Evolutionary conservation across 1,140 invertebrate genomes (phyloP), one percentile per base, ranked within the genome.

Genomic region (Sitobion miscanthi): DNA sequence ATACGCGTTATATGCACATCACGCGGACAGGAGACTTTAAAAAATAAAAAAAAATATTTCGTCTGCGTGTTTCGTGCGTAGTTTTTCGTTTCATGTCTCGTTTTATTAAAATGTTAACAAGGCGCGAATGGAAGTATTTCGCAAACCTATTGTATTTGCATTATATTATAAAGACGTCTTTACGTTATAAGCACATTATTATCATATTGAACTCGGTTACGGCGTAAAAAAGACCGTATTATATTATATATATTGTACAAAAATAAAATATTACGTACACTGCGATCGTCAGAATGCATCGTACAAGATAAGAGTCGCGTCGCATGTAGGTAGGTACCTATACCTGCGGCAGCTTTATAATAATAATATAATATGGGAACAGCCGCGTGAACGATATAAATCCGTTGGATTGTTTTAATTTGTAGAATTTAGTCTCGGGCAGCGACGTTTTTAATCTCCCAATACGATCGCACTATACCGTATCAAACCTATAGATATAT

Each of bases 71-170:
- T 54, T 54, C 21, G 5, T 20, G 5, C 20, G 52, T 21, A 0
- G 20, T 54, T 54, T 54, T 54, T 7, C 14, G 52, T 54, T 54
- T 54, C 52, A 54, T 23, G 52, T 77, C 14, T n/a, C 14, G 30
- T 77, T 77, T 77, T 77, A 77, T 77, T 77, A 77, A 77, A 77
- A n/a, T 77, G 62, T 77, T 77, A 77, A 77, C 62, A 77, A 77
- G 62, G 62, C 4, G 62, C 62, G 30, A 77, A 77, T 77, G 62
- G n/a, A 77, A 77, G 62, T 17, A 30, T 77, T 77, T 77, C 62
- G 14, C 9, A 77, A 20, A 77, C 62, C 62, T 77, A 77, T 77
- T 77, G 62, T 77, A 77, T 77, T 77, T 77, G 62, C 30, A 77
- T 77, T 77, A 77, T 77, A 20, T 77, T 77, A 17, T 77, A 77